Evolutionary conservation across 2,797 vertebrate genomes (phyloP).

Genomic region (Phataginus tricuspis): DNA sequence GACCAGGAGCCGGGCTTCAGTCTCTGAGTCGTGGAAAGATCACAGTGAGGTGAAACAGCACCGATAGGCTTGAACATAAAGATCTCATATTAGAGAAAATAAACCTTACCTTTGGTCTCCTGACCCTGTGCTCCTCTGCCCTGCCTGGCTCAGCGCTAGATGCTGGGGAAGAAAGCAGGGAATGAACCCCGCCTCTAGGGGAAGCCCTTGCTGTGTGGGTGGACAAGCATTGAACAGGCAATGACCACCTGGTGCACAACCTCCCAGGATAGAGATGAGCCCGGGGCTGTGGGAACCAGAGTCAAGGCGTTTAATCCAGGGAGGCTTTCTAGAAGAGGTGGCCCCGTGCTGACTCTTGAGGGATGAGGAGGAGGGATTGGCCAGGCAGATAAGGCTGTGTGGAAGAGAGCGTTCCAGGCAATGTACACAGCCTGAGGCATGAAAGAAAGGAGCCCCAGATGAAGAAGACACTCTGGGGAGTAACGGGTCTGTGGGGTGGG

Average conservation of each 20-base stretch:
- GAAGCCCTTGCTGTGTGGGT: neutral
- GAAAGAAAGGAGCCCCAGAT: neutral
- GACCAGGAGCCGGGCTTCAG: neutral
- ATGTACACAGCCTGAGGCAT: neutral
- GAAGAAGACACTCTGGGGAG: neutral
- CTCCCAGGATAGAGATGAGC: neutral
- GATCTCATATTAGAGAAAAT: neutral
- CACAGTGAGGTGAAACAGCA: neutral
- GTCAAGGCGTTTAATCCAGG: neutral
- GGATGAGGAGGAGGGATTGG: neutral
- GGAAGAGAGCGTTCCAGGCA: neutral
- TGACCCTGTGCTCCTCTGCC: neutral
- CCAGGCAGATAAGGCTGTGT: neutral
- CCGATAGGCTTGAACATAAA: neutral
- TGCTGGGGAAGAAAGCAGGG: neutral
- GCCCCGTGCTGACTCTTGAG: neutral
- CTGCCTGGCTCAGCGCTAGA: neutral
- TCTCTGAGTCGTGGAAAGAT: neutral
- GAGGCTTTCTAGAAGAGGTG: constrained; percentile 23
- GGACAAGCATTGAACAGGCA: neutral
- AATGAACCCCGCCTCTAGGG: neutral
- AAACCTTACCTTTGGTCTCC: neutral
- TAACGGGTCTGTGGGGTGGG: neutral
- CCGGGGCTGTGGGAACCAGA: neutral
- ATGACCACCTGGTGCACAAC: neutral